Percentiles rank a stretch among this genome's conserved stretches.
Conservation (phyloP, 2,797 vertebrate genomes). For the Labeo calbasu region DNA sequence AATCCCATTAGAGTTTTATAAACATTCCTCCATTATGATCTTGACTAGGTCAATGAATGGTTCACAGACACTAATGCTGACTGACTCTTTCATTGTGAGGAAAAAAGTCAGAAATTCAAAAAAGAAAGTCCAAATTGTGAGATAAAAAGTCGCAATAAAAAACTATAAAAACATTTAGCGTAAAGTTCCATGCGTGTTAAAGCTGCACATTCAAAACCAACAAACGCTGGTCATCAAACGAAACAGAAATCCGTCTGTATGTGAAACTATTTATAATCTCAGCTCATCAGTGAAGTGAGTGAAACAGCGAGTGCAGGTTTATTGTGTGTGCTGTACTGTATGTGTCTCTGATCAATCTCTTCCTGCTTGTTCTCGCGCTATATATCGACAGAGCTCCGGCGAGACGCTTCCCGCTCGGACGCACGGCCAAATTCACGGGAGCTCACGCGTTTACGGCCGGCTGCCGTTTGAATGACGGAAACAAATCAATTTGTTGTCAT, state of each 20-base stretch:
- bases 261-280: neutral
- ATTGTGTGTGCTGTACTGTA: too few species aligned
- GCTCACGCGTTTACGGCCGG: neutral
- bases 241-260: neutral
- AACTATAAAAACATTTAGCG: too few species aligned
- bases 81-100: neutral
- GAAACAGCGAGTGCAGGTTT: neutral
- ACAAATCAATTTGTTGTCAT: constrained; percentile 34
- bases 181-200: neutral
- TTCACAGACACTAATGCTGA: neutral
- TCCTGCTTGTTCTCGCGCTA: neutral
- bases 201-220: neutral
- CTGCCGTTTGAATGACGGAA: neutral
- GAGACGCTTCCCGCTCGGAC: neutral
- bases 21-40: too few species aligned
- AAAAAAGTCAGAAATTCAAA: neutral
- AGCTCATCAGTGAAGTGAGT: neutral
- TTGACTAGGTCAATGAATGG: neutral
- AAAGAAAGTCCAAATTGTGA: too few species aligned
- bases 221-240: neutral
- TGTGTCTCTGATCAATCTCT: constrained; percentile 5
- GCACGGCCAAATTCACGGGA: neutral
- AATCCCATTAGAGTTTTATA: too few species aligned
- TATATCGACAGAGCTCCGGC: constrained; percentile 11
- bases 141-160: neutral